Evolutionary conservation across 2,797 vertebrate genomes (phyloP).

Genomic region (Lutra lutra): DNA sequence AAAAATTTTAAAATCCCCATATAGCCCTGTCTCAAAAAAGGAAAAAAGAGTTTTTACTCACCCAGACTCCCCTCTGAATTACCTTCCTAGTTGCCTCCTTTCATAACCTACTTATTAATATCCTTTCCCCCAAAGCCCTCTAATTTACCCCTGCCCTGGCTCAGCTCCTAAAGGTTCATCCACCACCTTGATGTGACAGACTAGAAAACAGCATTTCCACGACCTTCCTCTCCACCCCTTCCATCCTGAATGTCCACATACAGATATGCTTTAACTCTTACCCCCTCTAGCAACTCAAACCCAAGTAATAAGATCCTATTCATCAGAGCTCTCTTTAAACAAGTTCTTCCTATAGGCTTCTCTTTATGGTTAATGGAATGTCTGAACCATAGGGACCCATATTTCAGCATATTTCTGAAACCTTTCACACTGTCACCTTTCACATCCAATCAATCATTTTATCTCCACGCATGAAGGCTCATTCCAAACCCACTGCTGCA

Average conservation of each 20-base stretch:
- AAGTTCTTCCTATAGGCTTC: neutral
- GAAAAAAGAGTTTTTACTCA: neutral
- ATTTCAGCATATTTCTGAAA: neutral
- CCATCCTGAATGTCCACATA: neutral
- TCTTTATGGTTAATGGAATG: neutral
- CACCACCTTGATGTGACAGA: neutral
- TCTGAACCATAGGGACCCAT: neutral
- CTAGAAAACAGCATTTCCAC: neutral
- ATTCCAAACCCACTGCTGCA: neutral
- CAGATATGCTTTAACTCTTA: neutral
- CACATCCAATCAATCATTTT: neutral
- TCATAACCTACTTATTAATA: neutral
- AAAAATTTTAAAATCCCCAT: neutral
- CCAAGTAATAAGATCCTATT: neutral
- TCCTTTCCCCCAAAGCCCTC: neutral
- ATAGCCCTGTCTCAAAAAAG: neutral
- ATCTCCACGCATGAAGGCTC: neutral
- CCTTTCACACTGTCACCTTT: neutral
- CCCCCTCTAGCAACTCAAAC: neutral
- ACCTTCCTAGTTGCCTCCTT: neutral
- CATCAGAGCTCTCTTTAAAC: neutral
- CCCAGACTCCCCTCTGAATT: neutral
- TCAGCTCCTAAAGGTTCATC: neutral
- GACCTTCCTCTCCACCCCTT: neutral
- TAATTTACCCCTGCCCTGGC: neutral